These are phyloP conservation scores for Echinops telfairi DNA, from an alignment of 2,113 vertebrate species.

Conservation along the genomic window DNA sequence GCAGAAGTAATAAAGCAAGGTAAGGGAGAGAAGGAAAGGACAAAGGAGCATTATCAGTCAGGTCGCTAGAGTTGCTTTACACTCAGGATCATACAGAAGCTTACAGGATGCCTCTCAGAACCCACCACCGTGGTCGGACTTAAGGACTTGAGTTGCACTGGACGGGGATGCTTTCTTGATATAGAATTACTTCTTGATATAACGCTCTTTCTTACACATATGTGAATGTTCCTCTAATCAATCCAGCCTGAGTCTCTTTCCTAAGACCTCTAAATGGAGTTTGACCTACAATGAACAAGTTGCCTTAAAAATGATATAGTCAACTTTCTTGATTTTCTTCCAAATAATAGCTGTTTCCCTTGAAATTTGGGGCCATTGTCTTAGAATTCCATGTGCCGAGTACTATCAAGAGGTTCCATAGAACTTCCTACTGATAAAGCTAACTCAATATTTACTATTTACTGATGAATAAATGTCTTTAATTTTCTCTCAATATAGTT, in stretches of 20 bases:
- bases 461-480: not conserved
- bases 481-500: not conserved
- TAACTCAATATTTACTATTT: not conserved
- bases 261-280: not conserved
- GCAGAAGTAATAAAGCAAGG: not conserved
- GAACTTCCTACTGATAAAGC: not conserved
- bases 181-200: no score
- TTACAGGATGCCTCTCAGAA: not conserved
- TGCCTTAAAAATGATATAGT: not conserved
- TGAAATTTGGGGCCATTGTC: conserved; percentile 1
- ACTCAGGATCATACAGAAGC: not conserved
- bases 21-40: not conserved
- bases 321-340: not conserved
- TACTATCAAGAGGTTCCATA: not conserved
- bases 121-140: not conserved
- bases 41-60: not conserved
- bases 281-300: not conserved
- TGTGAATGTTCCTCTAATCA: no score
- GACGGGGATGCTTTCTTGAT: no score
- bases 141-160: no score
- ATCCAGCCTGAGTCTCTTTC: no score
- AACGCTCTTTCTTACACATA: no score
- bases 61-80: no score
- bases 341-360: not conserved
- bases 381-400: not conserved